Percentiles rank a stretch among this genome's conserved stretches.
phyloP scores from a whole-genome alignment of 1,140 invertebrate genomes.

The Drosophila grimshawi region DNA sequence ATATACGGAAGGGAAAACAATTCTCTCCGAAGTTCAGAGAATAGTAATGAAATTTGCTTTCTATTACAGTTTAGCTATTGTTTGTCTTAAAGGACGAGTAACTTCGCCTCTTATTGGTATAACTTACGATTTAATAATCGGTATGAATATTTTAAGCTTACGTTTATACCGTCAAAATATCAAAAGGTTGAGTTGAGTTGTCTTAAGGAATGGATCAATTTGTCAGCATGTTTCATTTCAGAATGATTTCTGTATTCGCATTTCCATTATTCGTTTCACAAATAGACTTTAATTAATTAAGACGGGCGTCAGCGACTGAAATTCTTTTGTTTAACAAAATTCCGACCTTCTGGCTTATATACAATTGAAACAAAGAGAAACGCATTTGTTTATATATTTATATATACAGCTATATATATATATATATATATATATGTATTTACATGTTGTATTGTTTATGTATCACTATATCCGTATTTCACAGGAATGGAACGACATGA shows the following conservation, averaged over 20 bases:
- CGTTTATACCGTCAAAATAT: too few species aligned
- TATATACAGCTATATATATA: not conserved
- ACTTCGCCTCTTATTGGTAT: too few species aligned
- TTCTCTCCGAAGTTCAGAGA: too few species aligned
- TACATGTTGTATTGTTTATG: constrained; percentile 27
- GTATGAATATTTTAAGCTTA: too few species aligned
- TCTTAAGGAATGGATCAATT: constrained; percentile 3
- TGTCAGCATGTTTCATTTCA: not conserved
- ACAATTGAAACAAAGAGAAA: constrained; percentile 8
- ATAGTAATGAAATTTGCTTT: too few species aligned
- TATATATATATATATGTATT: constrained; percentile 4
- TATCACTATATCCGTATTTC: constrained; percentile 58
- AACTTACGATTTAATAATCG: too few species aligned
- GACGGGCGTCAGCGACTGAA: constrained; percentile 33
- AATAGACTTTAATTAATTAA: constrained; percentile 46
- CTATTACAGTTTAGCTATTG: too few species aligned
- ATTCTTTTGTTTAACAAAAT: constrained; percentile 37
- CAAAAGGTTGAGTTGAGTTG: not conserved
- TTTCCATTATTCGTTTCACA: constrained; percentile 16
- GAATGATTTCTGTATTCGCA: constrained; percentile 3
- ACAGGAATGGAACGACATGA: constrained; percentile 95
- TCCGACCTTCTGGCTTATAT: constrained; percentile 8
- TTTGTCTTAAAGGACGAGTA: too few species aligned
- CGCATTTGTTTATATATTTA: constrained; percentile 9
- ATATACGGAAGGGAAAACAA: too few species aligned